phyloP scores from a whole-genome alignment of 2,797 vertebrate genomes.

The Synanceia verrucosa region DNA sequence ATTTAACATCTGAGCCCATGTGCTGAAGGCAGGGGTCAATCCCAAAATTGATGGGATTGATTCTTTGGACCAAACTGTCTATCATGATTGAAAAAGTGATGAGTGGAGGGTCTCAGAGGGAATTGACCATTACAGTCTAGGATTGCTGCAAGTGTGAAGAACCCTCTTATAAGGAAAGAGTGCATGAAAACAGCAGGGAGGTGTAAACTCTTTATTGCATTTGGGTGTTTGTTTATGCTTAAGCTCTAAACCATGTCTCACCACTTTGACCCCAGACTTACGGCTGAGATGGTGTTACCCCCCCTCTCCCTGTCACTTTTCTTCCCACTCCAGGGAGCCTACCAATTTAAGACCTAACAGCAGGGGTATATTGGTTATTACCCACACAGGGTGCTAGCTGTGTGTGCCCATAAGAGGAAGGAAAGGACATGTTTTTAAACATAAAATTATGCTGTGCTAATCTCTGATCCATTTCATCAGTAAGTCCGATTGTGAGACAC shows the following conservation, averaged over 20 bases:
- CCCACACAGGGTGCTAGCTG: constrained; percentile 41
- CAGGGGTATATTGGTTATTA: constrained; percentile 61
- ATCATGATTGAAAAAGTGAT: constrained; percentile 53
- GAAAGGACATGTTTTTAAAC: constrained; percentile 16
- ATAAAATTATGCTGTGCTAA: constrained; percentile 30
- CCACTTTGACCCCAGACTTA: constrained; percentile 44
- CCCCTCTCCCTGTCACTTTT: constrained; percentile 39
- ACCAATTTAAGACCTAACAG: constrained; percentile 58
- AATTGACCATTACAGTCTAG: constrained; percentile 45
- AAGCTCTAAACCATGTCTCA: constrained; percentile 40
- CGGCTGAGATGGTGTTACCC: constrained; percentile 27
- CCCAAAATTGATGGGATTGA: constrained; percentile 71
- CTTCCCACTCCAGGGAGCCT: constrained; percentile 48
- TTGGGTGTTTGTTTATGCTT: constrained; percentile 31
- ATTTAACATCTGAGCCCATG: constrained; percentile 16
- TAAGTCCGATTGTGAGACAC: constrained; percentile 25
- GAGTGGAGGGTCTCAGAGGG: constrained; percentile 58
- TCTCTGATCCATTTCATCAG: constrained; percentile 43
- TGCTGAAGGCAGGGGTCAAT: constrained; percentile 48
- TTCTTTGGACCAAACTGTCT: constrained; percentile 58
- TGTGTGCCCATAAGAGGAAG: not conserved
- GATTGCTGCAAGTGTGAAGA: constrained; percentile 29
- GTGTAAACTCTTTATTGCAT: constrained; percentile 4
- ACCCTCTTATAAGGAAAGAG: constrained; percentile 14
- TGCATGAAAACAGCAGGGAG: not conserved